Conservation (phyloP, 2,113 vertebrate genomes). For the Piprites chloris region DNA sequence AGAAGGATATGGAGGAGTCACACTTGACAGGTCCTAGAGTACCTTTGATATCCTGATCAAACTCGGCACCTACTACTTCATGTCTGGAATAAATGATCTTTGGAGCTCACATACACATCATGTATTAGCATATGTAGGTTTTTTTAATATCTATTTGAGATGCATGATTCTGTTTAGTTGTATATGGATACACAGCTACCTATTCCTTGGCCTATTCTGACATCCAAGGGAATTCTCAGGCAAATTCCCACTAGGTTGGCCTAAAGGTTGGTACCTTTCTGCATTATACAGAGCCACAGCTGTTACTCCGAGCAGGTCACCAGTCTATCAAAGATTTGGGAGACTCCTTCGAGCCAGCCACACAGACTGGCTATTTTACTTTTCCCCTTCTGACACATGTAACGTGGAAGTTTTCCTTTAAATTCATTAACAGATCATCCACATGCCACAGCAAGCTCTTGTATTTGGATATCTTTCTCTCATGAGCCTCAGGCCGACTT, state of each 20-base stretch:
- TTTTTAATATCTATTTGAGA: not conserved
- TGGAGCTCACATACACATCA: not conserved
- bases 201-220: not conserved
- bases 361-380: not conserved
- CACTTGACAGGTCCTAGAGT: constrained; percentile 5
- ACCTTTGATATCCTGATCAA: constrained; percentile 53
- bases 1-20: not conserved
- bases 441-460: not conserved
- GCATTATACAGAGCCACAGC: no score
- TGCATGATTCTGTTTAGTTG: not conserved
- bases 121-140: not conserved
- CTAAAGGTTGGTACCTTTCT: not conserved
- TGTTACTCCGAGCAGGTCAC: not conserved
- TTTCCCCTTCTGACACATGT: not conserved
- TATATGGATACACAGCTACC: not conserved
- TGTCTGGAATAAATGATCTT: not conserved
- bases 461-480: not conserved
- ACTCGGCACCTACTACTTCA: not conserved
- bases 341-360: not conserved
- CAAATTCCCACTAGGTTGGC: not conserved
- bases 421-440: not conserved
- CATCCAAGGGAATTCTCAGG: not conserved
- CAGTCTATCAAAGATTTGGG: not conserved
- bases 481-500: not conserved
- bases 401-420: not conserved